Evolutionary conservation across 2,797 vertebrate species (phyloP).

Genomic region (Enoplosus armatus): DNA sequence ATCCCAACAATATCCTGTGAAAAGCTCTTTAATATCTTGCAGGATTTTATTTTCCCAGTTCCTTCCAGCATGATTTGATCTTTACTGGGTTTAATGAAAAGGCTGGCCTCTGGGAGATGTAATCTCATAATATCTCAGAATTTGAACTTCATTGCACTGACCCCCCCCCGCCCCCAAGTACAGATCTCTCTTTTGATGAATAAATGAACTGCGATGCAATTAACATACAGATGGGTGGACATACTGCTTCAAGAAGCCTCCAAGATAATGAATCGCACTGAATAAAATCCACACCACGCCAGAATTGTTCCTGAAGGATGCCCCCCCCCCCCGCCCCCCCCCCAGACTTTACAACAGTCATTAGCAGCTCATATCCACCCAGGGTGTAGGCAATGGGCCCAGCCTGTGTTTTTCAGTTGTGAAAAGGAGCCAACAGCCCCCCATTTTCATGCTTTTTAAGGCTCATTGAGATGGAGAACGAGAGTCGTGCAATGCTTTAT

Average conservation of each 20-base stretch:
- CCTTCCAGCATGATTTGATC: not conserved
- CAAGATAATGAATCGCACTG: conserved; percentile 65
- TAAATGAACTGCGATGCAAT: conserved; percentile 18
- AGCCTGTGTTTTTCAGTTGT: conserved; percentile 74
- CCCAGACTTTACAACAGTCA: conserved; percentile 80
- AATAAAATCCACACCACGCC: conserved; percentile 59
- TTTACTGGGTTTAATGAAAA: conserved; percentile 14
- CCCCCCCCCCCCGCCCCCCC: conserved; percentile 7
- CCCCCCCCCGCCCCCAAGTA: not conserved
- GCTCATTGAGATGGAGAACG: conserved; percentile 78
- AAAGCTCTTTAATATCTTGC: not conserved
- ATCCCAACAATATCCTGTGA: not conserved
- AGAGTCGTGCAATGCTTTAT: conserved; percentile 70
- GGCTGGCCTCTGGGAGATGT: not conserved
- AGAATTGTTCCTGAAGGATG: conserved; percentile 41
- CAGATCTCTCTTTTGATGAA: conserved; percentile 7
- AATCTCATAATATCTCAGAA: not conserved
- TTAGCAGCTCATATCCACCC: conserved; percentile 82
- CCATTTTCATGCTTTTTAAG: conserved; percentile 81
- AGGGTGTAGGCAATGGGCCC: conserved; percentile 66
- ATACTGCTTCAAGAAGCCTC: conserved; percentile 38
- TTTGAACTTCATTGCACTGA: conserved; percentile 17
- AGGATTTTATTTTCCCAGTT: not conserved
- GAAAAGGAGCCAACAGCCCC: conserved; percentile 71
- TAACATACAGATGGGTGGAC: conserved; percentile 6